Evolutionary conservation across 2,888 invertebrate genomes (phyloP), one percentile per base, ranked within the genome.

Genomic region (Caenorhabditis sulstoni): DNA sequence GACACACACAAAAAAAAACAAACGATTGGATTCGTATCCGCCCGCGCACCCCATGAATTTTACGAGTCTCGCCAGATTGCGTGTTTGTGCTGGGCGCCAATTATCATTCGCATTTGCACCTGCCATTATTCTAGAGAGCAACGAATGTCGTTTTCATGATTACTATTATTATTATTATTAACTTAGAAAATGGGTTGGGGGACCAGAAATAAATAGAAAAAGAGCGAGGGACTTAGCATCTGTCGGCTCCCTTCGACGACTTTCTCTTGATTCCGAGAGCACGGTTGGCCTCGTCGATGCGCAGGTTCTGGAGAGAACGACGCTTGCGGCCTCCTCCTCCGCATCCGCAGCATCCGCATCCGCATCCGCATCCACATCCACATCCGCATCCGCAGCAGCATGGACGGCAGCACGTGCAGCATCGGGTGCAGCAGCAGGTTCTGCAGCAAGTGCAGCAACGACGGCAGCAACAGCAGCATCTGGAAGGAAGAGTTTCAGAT

Each of bases 381-480:
- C 29, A 29, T 29, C 75, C 67, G 20, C 66, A 64, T 67, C 68
- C 68, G 57, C 76, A 68, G 57, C 76, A 76, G 44, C 81, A 81
- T 35, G 81, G 77, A 52, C 77, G 66, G 29, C 81, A 81, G 55
- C 81, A 77, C 37, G 81, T 81, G 49, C 81, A 77, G 59, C 81
- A 81, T 35, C 79, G 49, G 39, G 81, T 81, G 41, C 81, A 81
- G 45, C 81, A 81, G 58, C 81, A 79, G 12, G 81, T 81, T 66
- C 71, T 81, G 53, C 81, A 81, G 44, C 81, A 81, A n/a, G 81
- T 81, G 41, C 81, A 81, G 58, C 81, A 81, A 29, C 79, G 74
- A 18, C 75, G 75, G 49, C 81, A 81, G 35, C 81, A 78, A 55
- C 81, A 81, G 20, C 80, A 74, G 44, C 66, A 75, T 71, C 67